Base-by-base conservation (phyloP, 2,888 invertebrate genomes). In the Andrena marginata region DNA sequence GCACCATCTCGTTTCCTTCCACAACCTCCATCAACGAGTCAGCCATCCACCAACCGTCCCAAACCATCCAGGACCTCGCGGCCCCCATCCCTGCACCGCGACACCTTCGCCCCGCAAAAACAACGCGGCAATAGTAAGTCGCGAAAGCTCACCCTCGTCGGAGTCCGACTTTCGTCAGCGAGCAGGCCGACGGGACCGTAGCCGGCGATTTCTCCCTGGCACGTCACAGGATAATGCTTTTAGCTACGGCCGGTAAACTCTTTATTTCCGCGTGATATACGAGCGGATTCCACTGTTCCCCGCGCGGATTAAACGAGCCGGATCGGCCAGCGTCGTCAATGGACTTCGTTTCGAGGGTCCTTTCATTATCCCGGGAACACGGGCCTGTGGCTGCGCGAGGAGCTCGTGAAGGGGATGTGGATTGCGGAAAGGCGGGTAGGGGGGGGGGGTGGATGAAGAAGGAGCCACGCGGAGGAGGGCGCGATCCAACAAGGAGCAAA, bases 211-310 rank as follows among this genome's bases (percentile, higher is more conserved):
- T 76, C 77, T 42, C 49, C 73, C 65, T 54, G 88, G 80, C 79
- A 79, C 86, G 77, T 84, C 87, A 78, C 78, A 85, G 79, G 73
- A 78, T 83, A 88, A 86, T 86, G 86, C 88, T 88, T 88, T 88
- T 88, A 88, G 77, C 83, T 77, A 82, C 85, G 85, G 87, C 80
- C 83, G 80, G 88, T 88, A 88, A 88, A 88, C 88, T 88, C 88
- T 88, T 88, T 88, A 88, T 88, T 88, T 88, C 81, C 87, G 48
- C 83, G 85, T 88, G 87, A 88, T 88, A 80, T 88, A 88, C 85
- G 88, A 81, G 85, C 81, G 80, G 85, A 88, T 85, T 81, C 78
- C 79, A 67, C 76, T 65, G 88, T 86, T 78, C 83, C 82, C 86
- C 48, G 83, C 65, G 83, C 78, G 86, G 84, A 88, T 88, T 88